Evolutionary conservation across 2,888 invertebrate species (phyloP).

Genomic region (Seladonia tumulorum): DNA sequence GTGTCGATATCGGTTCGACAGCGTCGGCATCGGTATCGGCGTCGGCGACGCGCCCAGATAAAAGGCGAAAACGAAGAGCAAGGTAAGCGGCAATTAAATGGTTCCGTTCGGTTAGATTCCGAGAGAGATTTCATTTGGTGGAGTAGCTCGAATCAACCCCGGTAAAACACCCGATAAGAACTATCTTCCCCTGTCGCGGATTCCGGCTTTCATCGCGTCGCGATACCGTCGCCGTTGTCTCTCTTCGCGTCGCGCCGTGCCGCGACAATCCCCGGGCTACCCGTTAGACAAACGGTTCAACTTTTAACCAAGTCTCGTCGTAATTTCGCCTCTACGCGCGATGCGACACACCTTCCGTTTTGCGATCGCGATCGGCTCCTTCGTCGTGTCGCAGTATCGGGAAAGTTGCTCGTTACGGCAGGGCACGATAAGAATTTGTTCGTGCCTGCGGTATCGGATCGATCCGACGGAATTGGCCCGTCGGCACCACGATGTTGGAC

Average conservation of each 20-base stretch:
- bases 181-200: slow-evolving; percentile 11
- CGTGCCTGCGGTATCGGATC: slow-evolving; percentile 7
- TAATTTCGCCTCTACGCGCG: not conserved
- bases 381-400: not conserved
- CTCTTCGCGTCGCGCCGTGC: not conserved
- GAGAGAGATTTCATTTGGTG: slow-evolving; percentile 54
- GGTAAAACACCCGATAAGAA: slow-evolving; percentile 56
- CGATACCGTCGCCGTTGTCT: not conserved
- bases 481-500: not conserved
- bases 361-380: not conserved
- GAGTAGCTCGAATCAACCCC: not conserved
- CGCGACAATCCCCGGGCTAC: not conserved
- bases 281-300: slow-evolving; percentile 19
- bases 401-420: not conserved
- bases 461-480: slow-evolving; percentile 27
- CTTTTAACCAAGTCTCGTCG: slow-evolving; percentile 34
- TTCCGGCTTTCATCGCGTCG: not conserved
- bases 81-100: slow-evolving; percentile 45
- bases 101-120: slow-evolving; percentile 40
- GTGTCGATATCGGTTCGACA: not conserved
- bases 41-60: not conserved
- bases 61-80: slow-evolving; percentile 18
- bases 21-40: not conserved
- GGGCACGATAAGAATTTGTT: slow-evolving; percentile 27
- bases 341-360: not conserved